phyloP scores from a whole-genome alignment of 2,888 invertebrate species.

The Patella ulyssiponensis region DNA sequence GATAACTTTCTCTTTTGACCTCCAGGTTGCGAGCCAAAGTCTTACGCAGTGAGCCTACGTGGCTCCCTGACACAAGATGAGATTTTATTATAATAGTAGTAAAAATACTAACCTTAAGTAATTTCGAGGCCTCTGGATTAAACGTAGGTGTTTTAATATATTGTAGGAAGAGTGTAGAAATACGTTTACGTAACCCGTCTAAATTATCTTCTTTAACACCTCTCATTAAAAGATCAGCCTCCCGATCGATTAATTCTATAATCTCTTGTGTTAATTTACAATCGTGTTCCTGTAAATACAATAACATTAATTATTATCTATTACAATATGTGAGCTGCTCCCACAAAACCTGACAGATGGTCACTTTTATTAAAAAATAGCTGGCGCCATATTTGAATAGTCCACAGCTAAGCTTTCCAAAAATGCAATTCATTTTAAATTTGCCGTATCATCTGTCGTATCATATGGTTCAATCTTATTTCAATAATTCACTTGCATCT shows the following conservation, averaged over 20 bases:
- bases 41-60: neutral
- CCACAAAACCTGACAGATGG: no score
- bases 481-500: no score
- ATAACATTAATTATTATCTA: neutral
- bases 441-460: no score
- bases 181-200: conserved; percentile 79
- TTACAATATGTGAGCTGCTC: no score
- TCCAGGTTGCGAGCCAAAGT: neutral
- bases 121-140: conserved; percentile 72
- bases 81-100: neutral
- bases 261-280: conserved; percentile 74
- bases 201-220: conserved; percentile 78
- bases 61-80: neutral
- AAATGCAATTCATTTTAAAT: no score
- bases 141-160: conserved; percentile 73
- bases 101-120: conserved; percentile 65
- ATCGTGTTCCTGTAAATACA: conserved; percentile 69
- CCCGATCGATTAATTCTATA: conserved; percentile 80
- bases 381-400: no score
- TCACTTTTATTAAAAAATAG: no score
- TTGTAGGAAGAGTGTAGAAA: conserved; percentile 75
- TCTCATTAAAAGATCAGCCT: conserved; percentile 80
- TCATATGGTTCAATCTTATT: no score
- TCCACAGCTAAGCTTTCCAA: no score
- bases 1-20: no score